Percentiles rank a stretch among this genome's conserved stretches.
phyloP scores from a whole-genome alignment of 2,113 vertebrate genomes.

The Stegostoma tigrinum region DNA sequence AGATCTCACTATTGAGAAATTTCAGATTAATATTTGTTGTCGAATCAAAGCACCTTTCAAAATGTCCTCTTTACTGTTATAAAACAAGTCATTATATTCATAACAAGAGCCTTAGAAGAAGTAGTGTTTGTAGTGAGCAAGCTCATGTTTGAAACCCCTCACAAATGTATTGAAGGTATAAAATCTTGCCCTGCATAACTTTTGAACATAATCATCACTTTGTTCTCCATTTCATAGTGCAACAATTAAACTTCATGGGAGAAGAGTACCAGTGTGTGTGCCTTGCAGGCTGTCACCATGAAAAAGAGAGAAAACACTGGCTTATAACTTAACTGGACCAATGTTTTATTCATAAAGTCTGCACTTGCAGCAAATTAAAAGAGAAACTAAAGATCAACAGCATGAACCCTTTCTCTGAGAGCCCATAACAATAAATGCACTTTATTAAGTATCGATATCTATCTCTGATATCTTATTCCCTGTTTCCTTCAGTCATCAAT shows the following conservation, averaged over 20 bases:
- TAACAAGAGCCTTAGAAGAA: not conserved
- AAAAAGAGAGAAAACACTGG: constrained; percentile 44
- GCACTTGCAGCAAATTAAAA: constrained; percentile 73
- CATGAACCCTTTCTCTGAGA: constrained; percentile 67
- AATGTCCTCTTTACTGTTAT: not conserved
- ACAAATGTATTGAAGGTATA: not conserved
- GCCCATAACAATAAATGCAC: constrained; percentile 76
- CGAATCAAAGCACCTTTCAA: not conserved
- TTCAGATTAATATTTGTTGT: not conserved
- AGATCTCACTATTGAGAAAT: not conserved
- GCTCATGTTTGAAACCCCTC: not conserved
- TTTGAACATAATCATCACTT: constrained; percentile 17
- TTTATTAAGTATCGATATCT: constrained; percentile 80
- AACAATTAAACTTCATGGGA: not conserved
- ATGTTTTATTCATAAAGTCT: constrained; percentile 75
- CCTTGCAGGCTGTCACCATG: constrained; percentile 21
- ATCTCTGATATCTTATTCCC: constrained; percentile 77
- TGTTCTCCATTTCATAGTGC: not conserved
- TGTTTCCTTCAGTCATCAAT: constrained; percentile 78
- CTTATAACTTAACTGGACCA: constrained; percentile 59
- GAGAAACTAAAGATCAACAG: constrained; percentile 69
- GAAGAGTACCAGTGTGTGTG: not conserved
- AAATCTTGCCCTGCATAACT: not conserved
- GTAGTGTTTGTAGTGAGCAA: not conserved
- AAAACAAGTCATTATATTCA: not conserved